Evolutionary conservation across 2,797 vertebrate species (phyloP).

Genomic region (Clarias platycephalus): DNA sequence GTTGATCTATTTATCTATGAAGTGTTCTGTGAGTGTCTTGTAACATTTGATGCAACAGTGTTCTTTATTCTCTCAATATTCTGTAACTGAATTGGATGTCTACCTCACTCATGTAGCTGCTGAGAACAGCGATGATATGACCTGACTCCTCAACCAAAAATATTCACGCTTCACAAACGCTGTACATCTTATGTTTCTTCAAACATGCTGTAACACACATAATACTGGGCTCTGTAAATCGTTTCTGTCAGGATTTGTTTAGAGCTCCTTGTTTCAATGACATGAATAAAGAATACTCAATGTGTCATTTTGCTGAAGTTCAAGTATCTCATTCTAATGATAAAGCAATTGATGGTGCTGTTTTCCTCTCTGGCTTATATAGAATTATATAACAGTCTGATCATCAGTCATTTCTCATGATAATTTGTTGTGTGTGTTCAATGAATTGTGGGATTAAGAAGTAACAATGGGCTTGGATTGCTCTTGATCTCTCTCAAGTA

Average conservation of each 20-base stretch:
- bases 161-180: slow-evolving; percentile 59
- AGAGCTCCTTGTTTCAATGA: slow-evolving; percentile 65
- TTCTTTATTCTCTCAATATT: slow-evolving; percentile 64
- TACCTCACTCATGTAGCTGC: slow-evolving; percentile 81
- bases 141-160: slow-evolving; percentile 71
- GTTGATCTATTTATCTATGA: slow-evolving; percentile 41
- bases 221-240: slow-evolving; percentile 59
- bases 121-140: slow-evolving; percentile 72
- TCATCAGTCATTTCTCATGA: slow-evolving; percentile 16
- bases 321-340: slow-evolving; percentile 13
- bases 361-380: slow-evolving; percentile 55
- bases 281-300: slow-evolving; percentile 75
- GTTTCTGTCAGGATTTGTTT: slow-evolving; percentile 58
- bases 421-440: slow-evolving; percentile 21
- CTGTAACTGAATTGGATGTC: slow-evolving; percentile 73
- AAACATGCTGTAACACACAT: slow-evolving; percentile 55
- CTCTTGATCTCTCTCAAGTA: neutral
- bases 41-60: slow-evolving; percentile 61
- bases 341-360: slow-evolving; percentile 40
- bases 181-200: slow-evolving; percentile 55
- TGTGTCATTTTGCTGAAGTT: slow-evolving; percentile 50
- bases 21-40: slow-evolving; percentile 61
- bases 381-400: slow-evolving; percentile 7
- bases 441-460: slow-evolving; percentile 33
- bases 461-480: slow-evolving; percentile 30